Percentiles rank a stretch among this genome's conserved stretches.
Evolutionary conservation across 1,140 invertebrate species (phyloP).

Genomic region (Sycobia sp.): DNA sequence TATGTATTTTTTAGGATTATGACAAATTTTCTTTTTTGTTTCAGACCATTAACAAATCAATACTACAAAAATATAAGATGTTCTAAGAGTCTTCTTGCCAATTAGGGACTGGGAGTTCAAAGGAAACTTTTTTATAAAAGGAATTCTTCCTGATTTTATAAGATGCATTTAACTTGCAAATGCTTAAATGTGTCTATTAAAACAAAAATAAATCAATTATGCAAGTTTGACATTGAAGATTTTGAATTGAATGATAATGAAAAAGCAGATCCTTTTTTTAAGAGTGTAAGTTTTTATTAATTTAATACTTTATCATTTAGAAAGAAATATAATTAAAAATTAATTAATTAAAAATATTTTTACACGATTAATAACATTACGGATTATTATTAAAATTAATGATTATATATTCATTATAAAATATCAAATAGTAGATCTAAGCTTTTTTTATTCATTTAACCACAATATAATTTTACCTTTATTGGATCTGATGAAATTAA

Average conservation of each 20-base stretch:
- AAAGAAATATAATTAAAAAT: too few species aligned
- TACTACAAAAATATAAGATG: too few species aligned
- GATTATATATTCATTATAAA: background rate
- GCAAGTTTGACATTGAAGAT: slow-evolving; percentile 49
- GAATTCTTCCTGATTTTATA: too few species aligned
- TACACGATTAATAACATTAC: background rate
- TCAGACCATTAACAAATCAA: too few species aligned
- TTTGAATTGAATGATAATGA: slow-evolving; percentile 53
- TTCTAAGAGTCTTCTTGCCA: too few species aligned
- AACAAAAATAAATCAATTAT: slow-evolving; percentile 51
- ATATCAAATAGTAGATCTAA: background rate
- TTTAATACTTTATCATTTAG: too few species aligned
- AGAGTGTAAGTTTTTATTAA: slow-evolving; percentile 52
- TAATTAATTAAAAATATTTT: background rate
- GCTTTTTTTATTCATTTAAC: too few species aligned
- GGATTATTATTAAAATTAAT: background rate
- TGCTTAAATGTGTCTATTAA: slow-evolving; percentile 63
- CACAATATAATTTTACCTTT: too few species aligned
- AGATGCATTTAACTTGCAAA: slow-evolving; percentile 58
- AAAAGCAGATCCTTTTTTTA: slow-evolving; percentile 55
- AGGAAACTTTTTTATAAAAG: slow-evolving; percentile 11
- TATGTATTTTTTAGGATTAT: too few species aligned
- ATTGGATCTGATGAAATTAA: too few species aligned
- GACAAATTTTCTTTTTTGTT: too few species aligned
- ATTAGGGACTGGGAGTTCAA: too few species aligned